Base-by-base conservation (phyloP, 2,113 vertebrate species). In the Heptranchias perlo region DNA sequence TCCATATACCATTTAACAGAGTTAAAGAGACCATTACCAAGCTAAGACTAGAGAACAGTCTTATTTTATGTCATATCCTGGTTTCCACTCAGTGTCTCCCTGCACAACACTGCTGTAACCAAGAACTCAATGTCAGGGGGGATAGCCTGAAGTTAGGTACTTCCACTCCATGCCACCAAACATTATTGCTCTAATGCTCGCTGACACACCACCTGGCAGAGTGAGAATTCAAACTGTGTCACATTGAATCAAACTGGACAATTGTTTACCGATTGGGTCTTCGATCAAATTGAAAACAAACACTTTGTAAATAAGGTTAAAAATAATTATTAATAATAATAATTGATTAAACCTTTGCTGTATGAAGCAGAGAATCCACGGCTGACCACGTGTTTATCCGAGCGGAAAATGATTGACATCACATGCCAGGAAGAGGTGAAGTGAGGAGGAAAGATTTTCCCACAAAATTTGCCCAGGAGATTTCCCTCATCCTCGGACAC, bases 381-480 rank as follows among this genome's bases (percentile, higher is more conserved):
- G 96, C 98, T 97, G 96, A 98, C 98, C 97, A 99, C 99, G 0
- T 99, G 99, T 4, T 98, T 98, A 96, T 99, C 99, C 0, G 99
- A 99, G 96, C 97, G 99, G 97, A 99, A 99, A 96, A 99, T 86
- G 31, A 99, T 97, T 0, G 98, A 98, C 98, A 99, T 98, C 97
- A 99, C 98, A 0, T 99, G 99, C 99, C 99, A 99, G 92, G 99
- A 99, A 0, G 99, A 99, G 96, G 98, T 98, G 96, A 99, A 99
- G 96, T 98, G 98, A 0, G 99, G 99, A 0, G 99, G 99, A 6
- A 97, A 97, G 78, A 97, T 97, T 96, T 95, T 98, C 23, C 99
- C 99, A 0, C 99, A 99, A 97, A 99, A 99, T 96, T 98, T 98
- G 84, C 99, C 99, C 92, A 99, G 98, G 64, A 99, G 98, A 97